These are phyloP conservation scores for Aphidius gifuensis DNA, from an alignment of 1,140 invertebrate genomes.

Conservation along the genomic window DNA sequence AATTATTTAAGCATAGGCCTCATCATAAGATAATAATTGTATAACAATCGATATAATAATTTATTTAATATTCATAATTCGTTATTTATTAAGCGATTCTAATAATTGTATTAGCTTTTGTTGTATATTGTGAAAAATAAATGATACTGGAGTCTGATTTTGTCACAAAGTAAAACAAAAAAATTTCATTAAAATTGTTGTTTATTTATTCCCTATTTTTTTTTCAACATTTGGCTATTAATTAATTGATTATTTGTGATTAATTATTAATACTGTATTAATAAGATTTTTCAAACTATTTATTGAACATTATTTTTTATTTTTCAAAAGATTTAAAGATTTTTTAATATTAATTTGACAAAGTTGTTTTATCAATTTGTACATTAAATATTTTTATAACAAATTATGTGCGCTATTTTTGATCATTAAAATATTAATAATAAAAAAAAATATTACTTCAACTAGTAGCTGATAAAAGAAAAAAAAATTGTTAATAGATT, in stretches of 20 bases:
- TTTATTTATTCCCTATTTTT: background rate
- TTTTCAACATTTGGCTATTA: conserved; percentile 5
- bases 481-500: no score
- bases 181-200: background rate
- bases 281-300: conserved; percentile 6
- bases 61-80: no score
- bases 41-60: no score
- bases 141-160: conserved; percentile 5
- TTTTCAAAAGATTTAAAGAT: background rate
- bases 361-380: background rate
- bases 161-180: background rate
- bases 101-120: background rate
- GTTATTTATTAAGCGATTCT: no score
- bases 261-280: conserved; percentile 22
- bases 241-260: conserved; percentile 3
- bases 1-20: no score
- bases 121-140: conserved; percentile 1
- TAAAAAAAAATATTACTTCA: background rate
- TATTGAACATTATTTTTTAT: no score
- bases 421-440: no score
- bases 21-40: no score
- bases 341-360: conserved; percentile 5
- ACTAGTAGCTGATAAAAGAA: no score
- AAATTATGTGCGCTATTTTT: no score
- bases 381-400: background rate